Evolutionary conservation across 2,113 vertebrate genomes (phyloP), one percentile per base, ranked within the genome.

Genomic region (Barnardius zonarius): DNA sequence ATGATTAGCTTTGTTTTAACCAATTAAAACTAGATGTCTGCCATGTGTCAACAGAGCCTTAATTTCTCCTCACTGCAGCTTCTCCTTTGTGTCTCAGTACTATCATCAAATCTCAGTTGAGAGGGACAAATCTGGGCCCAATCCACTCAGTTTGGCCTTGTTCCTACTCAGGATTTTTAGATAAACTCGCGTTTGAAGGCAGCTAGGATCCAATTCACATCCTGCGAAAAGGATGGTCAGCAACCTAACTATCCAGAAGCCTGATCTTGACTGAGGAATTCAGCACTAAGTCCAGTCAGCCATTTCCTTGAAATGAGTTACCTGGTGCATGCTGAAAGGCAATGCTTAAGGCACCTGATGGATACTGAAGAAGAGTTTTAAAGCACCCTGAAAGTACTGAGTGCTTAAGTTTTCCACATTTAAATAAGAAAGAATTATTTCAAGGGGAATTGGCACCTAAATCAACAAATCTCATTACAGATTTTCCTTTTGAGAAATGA

Each of bases 1-100:
- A 7, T n/a, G 63, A 88, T 88, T 49, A 52, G 31, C 28, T 94
- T 79, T 70, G 52, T 75, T 93, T 86, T 66, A 70, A 66, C 54
- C 88, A 87, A 63, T 86, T 89, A 87, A 72, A 92, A 74, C 84
- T 28, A 67, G n/a, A 92, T 84, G 89, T 90, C 95, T 97, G 76
- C 63, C 68, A 48, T 14, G 25, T 66, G 88, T 87, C 94, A 96
- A 52, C 52, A 64, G 37, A 88, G 61, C 48, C 64, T 66, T 86
- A 44, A 23, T 37, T 79, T 73, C 73, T 86, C 55, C 55, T 78
- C 17, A 0, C 41, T 74, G 39, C 33, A 80, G 79, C 37, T 57
- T 77, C 82, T 75, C 77, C 78, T 77, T 88, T 3, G 0, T 67
- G 25, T 62, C 74, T 82, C 44, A 62, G 69, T 44, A 37, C 61